A percentile compares a stretch with the other conserved stretches of the same genome.
phyloP scores from a whole-genome alignment of 1,140 invertebrate genomes.

The Drosophila kepulauana region DNA sequence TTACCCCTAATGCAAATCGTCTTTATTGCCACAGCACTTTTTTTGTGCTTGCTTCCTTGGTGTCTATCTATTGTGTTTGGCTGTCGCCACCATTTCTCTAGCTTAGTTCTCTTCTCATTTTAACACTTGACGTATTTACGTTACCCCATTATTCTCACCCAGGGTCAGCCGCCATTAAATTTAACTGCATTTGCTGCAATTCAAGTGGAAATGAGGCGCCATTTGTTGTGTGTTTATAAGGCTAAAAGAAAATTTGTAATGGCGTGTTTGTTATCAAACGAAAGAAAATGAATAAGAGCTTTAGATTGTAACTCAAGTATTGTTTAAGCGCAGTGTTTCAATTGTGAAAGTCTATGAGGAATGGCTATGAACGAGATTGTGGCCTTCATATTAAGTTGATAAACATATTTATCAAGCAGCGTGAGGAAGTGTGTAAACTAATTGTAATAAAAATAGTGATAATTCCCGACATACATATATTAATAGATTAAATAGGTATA shows the following conservation, averaged over 20 bases:
- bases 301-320: not conserved
- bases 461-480: too few species aligned
- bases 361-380: too few species aligned
- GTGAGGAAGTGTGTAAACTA: too few species aligned
- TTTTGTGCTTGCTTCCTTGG: slow-evolving; percentile 25
- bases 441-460: too few species aligned
- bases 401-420: too few species aligned
- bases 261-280: slow-evolving; percentile 13
- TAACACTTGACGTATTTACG: slow-evolving; percentile 70
- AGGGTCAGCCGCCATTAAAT: slow-evolving; percentile 73
- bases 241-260: slow-evolving; percentile 33
- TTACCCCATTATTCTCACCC: slow-evolving; percentile 42
- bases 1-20: slow-evolving; percentile 76
- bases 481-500: too few species aligned
- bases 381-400: too few species aligned
- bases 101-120: not conserved
- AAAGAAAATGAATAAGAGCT: not conserved
- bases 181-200: slow-evolving; percentile 65
- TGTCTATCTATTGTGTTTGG: slow-evolving; percentile 36
- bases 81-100: not conserved
- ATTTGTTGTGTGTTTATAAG: slow-evolving; percentile 64
- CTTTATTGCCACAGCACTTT: slow-evolving; percentile 68
- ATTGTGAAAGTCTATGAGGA: not conserved
- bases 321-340: not conserved
- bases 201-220: slow-evolving; percentile 69